Conservation (phyloP, 1,140 invertebrate species). For the Caenorhabditis tropicalis region DNA sequence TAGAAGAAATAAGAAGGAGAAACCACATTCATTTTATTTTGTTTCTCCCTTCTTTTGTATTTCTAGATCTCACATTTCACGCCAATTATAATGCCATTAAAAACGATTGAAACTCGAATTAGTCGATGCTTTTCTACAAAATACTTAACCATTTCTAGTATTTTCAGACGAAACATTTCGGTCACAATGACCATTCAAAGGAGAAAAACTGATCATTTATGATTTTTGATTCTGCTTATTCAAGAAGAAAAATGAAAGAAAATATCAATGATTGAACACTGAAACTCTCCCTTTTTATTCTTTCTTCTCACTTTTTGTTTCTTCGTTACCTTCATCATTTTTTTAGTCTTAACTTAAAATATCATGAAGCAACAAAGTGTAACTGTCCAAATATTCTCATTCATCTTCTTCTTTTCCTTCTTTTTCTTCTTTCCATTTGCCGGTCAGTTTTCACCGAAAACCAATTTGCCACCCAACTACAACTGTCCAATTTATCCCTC, state of each 20-base stretch:
- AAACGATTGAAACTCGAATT: neutral
- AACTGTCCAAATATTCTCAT: neutral
- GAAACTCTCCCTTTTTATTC: neutral
- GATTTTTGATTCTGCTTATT: neutral
- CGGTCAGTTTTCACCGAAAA: neutral
- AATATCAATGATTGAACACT: neutral
- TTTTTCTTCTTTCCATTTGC: neutral
- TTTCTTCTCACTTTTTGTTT: neutral
- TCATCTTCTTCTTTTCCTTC: neutral
- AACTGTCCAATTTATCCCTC: slow-evolving; percentile 1
- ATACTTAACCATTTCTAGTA: neutral
- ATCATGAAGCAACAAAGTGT: neutral
- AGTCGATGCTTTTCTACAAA: neutral
- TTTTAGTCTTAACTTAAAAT: neutral
- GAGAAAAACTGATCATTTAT: neutral
- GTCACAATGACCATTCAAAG: neutral
- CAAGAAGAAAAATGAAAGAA: neutral
- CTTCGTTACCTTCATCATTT: neutral
- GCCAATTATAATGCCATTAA: neutral
- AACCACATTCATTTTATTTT: no score
- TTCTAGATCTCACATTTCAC: neutral
- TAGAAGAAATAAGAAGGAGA: no score
- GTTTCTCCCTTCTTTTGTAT: neutral
- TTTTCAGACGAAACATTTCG: neutral
- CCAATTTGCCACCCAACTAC: slow-evolving; percentile 15